Conservation (phyloP, 2,888 invertebrate species). For the Callosobruchus maculatus region DNA sequence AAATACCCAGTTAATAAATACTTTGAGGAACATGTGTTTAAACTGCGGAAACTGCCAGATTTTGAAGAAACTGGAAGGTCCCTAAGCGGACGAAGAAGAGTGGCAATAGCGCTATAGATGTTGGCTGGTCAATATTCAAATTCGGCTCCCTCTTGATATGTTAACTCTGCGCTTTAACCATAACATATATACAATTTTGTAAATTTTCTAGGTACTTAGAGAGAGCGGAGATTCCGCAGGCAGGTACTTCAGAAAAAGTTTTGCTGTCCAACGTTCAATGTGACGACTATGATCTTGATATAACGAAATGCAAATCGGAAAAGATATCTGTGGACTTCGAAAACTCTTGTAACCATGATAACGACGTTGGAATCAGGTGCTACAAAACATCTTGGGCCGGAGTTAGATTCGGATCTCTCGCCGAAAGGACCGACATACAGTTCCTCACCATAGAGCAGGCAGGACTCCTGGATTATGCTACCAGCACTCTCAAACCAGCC, state of each 20-base stretch:
- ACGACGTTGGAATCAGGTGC: slow-evolving; percentile 85
- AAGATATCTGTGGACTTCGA: slow-evolving; percentile 68
- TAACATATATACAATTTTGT: too few relatives aligned
- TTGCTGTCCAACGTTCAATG: slow-evolving; percentile 86
- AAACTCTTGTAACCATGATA: slow-evolving; percentile 81
- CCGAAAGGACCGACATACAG: slow-evolving; percentile 83
- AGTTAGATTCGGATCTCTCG: slow-evolving; percentile 81
- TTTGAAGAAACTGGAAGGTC: too few relatives aligned
- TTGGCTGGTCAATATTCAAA: too few relatives aligned
- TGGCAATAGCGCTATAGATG: too few relatives aligned
- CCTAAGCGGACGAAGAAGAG: too few relatives aligned
- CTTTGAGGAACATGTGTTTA: too few relatives aligned
- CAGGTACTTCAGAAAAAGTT: slow-evolving; percentile 73
- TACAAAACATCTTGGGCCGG: slow-evolving; percentile 94
- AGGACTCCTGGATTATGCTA: slow-evolving; percentile 89
- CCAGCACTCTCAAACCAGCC: slow-evolving; percentile 82
- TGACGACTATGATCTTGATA: slow-evolving; percentile 83
- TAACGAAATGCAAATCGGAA: slow-evolving; percentile 84
- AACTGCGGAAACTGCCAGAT: too few relatives aligned
- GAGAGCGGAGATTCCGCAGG: slow-evolving; percentile 74
- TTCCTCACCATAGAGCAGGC: slow-evolving; percentile 87
- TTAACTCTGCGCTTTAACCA: too few relatives aligned
- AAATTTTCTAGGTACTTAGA: slow-evolving; percentile 61
- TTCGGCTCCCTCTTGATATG: too few relatives aligned
- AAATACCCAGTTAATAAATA: too few relatives aligned